These are phyloP conservation scores for Amyelois transitella DNA, from an alignment of 1,140 invertebrate species.

Conservation along the genomic window DNA sequence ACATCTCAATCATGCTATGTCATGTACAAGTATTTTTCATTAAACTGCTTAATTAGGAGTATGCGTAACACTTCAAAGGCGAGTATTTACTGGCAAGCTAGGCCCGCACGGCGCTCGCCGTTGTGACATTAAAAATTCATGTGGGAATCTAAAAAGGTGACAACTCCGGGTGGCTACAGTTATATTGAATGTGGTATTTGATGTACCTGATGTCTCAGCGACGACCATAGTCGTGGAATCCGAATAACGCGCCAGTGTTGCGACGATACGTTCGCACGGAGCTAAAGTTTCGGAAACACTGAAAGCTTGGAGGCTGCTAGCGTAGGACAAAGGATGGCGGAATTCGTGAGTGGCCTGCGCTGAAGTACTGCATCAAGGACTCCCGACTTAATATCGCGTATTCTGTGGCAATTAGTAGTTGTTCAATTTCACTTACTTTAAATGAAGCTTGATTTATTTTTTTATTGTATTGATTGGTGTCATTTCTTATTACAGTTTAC, in stretches of 20 bases:
- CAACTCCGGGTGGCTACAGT: not conserved
- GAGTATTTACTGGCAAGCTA: slow-evolving; percentile 30
- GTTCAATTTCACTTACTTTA: no score
- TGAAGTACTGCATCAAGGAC: not conserved
- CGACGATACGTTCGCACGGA: slow-evolving; percentile 22
- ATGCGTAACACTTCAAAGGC: slow-evolving; percentile 24
- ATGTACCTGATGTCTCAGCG: slow-evolving; percentile 34
- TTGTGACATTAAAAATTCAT: slow-evolving; percentile 47
- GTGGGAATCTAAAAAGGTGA: slow-evolving; percentile 47
- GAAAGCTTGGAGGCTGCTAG: not conserved
- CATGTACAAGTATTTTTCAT: not conserved
- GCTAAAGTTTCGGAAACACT: not conserved
- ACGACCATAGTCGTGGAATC: slow-evolving; percentile 55
- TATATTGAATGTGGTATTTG: not conserved
- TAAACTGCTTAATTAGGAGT: slow-evolving; percentile 1
- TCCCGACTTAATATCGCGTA: not conserved
- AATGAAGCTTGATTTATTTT: no score
- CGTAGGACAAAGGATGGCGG: not conserved
- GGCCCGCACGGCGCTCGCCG: slow-evolving; percentile 7
- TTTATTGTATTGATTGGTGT: no score
- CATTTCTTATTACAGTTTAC: no score
- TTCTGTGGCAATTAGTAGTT: no score
- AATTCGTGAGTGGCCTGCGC: not conserved
- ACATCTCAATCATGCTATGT: slow-evolving; percentile 38
- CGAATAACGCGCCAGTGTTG: slow-evolving; percentile 49